phyloP scores from a whole-genome alignment of 2,797 vertebrate genomes.

The Parauchenoglanis punctatus region DNA sequence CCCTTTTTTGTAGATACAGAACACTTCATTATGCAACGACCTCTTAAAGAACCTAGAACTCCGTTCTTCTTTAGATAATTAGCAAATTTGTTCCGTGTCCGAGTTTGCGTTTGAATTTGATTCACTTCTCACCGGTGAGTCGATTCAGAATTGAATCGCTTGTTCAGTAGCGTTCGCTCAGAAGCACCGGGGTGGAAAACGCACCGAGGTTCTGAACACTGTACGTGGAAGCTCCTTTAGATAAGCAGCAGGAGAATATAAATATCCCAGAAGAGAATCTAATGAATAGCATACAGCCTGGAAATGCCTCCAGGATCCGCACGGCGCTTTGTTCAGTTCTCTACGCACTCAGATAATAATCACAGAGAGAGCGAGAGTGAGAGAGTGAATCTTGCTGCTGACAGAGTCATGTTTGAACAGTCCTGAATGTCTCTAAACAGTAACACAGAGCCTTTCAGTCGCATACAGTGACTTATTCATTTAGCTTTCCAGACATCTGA shows the following conservation, averaged over 20 bases:
- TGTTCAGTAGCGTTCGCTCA: background rate
- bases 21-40: background rate
- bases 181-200: background rate
- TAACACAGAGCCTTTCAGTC: background rate
- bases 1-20: background rate
- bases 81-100: too few species aligned
- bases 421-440: conserved; percentile 10
- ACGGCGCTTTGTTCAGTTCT: background rate
- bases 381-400: background rate
- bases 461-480: conserved; percentile 7
- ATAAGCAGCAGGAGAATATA: background rate
- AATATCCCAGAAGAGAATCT: background rate
- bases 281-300: background rate
- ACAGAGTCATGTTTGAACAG: background rate
- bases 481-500: background rate
- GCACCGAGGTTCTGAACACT: background rate
- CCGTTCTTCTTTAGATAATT: background rate
- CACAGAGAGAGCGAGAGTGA: background rate
- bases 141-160: background rate
- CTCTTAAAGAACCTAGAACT: too few species aligned
- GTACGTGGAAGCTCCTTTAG: background rate
- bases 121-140: background rate
- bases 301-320: background rate
- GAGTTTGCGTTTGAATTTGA: background rate
- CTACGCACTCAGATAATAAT: background rate